Percentiles rank a stretch among this genome's conserved stretches.
These are phyloP conservation scores for Caenorhabditis sp. DNA, from an alignment of 2,888 invertebrate genomes.

Conservation along the genomic window DNA sequence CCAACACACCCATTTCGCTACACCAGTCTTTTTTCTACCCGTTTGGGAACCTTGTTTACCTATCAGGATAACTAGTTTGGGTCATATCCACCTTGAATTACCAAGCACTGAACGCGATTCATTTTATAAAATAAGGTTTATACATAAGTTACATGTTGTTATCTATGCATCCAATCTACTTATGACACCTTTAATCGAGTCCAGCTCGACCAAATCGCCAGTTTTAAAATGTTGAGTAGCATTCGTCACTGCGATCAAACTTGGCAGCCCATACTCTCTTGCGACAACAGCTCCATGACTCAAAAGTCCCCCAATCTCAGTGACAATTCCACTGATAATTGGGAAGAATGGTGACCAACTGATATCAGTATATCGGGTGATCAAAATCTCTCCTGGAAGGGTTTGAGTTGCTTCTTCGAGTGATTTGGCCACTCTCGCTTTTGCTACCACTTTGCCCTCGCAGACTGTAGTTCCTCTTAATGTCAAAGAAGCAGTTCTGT, in stretches of 20 bases:
- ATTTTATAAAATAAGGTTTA: background rate
- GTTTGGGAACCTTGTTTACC: background rate
- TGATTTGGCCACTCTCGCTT: constrained; percentile 80
- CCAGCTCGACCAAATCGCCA: constrained; percentile 59
- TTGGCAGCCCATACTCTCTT: constrained; percentile 74
- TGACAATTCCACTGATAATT: constrained; percentile 73
- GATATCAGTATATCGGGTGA: constrained; percentile 73
- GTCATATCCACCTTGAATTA: background rate
- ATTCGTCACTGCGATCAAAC: constrained; percentile 72
- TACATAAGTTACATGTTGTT: background rate
- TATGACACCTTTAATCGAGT: constrained; percentile 48
- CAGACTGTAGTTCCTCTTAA: constrained; percentile 80
- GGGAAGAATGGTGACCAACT: constrained; percentile 74
- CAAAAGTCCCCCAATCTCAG: constrained; percentile 73
- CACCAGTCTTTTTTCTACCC: background rate
- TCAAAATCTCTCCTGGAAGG: constrained; percentile 71
- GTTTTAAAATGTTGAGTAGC: constrained; percentile 72
- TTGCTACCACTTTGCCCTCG: constrained; percentile 78
- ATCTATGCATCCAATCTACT: constrained; percentile 4
- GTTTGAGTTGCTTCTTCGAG: constrained; percentile 77
- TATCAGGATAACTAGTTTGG: background rate
- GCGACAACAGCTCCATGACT: constrained; percentile 75
- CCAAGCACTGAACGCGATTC: background rate
- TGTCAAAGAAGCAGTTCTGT: constrained; percentile 20
- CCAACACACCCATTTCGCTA: background rate